phyloP scores from a whole-genome alignment of 2,797 vertebrate genomes.

The Danio jaintianensis region DNA sequence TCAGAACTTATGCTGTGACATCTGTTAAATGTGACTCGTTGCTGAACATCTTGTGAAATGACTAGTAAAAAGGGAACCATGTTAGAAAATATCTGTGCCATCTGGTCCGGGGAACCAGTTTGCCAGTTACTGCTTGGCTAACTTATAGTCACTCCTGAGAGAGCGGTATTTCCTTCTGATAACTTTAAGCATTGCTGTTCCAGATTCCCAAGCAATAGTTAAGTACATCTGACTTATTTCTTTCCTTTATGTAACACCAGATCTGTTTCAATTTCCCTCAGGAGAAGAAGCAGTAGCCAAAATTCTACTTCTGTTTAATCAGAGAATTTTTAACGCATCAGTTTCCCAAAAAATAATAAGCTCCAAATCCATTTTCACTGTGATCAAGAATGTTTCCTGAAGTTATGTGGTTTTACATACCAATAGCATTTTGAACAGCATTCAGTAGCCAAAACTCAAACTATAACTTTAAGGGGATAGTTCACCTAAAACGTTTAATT shows the following conservation, averaged over 20 bases:
- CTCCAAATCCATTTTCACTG: no score
- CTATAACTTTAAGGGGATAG: no score
- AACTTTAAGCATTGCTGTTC: slow-evolving; percentile 20
- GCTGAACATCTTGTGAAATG: slow-evolving; percentile 18
- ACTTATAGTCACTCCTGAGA: slow-evolving; percentile 3
- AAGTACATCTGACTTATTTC: not conserved
- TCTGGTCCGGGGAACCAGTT: slow-evolving; percentile 7
- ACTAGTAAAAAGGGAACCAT: slow-evolving; percentile 27
- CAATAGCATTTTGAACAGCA: no score
- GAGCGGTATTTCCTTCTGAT: slow-evolving; percentile 26
- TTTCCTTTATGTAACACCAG: not conserved
- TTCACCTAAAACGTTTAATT: no score
- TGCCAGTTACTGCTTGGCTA: slow-evolving; percentile 25
- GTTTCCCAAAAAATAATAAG: no score
- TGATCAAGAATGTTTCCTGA: no score
- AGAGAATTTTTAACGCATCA: no score
- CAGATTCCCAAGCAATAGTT: slow-evolving; percentile 13
- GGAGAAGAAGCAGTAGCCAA: not conserved
- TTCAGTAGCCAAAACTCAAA: no score
- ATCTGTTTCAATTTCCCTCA: not conserved
- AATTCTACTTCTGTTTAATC: no score
- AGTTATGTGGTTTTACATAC: no score
- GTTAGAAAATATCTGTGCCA: slow-evolving; percentile 14
- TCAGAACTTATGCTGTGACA: not conserved
- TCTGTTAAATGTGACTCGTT: slow-evolving; percentile 15